phyloP scores from a whole-genome alignment of 2,888 invertebrate species.

The Drosophila kokeensis region DNA sequence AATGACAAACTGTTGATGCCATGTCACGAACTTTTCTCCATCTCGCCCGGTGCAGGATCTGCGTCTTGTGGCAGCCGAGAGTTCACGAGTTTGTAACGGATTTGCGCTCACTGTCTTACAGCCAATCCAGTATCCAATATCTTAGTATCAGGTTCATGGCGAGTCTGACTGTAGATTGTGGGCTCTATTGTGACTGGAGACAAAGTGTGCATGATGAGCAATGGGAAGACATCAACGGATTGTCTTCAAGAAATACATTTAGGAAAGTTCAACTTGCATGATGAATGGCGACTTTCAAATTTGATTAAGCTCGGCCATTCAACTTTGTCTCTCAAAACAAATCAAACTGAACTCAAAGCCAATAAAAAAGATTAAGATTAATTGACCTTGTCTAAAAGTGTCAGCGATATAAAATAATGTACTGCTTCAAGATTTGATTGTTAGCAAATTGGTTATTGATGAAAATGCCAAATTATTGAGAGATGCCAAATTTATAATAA shows the following conservation, averaged over 20 bases:
- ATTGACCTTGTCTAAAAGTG: not conserved
- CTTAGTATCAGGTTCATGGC: constrained; percentile 58
- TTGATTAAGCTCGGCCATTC: constrained; percentile 48
- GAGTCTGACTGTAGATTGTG: constrained; percentile 23
- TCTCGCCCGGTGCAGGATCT: constrained; percentile 29
- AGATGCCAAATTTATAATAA: not conserved
- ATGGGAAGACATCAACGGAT: constrained; percentile 54
- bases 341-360: too few relatives aligned
- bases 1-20: constrained; percentile 85
- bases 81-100: constrained; percentile 83
- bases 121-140: constrained; percentile 23
- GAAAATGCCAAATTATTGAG: too few relatives aligned
- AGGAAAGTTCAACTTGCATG: constrained; percentile 51
- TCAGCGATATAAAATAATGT: not conserved
- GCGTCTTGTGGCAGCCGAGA: constrained; percentile 40
- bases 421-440: not conserved
- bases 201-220: constrained; percentile 51
- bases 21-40: constrained; percentile 82
- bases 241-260: constrained; percentile 36
- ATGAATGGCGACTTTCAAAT: constrained; percentile 51
- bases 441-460: not conserved
- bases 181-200: constrained; percentile 32
- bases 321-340: constrained; percentile 35
- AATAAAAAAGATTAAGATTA: not conserved
- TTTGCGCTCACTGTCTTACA: constrained; percentile 36